phyloP scores from a whole-genome alignment of 2,113 vertebrate genomes.

The Phalacrocorax carbo region DNA sequence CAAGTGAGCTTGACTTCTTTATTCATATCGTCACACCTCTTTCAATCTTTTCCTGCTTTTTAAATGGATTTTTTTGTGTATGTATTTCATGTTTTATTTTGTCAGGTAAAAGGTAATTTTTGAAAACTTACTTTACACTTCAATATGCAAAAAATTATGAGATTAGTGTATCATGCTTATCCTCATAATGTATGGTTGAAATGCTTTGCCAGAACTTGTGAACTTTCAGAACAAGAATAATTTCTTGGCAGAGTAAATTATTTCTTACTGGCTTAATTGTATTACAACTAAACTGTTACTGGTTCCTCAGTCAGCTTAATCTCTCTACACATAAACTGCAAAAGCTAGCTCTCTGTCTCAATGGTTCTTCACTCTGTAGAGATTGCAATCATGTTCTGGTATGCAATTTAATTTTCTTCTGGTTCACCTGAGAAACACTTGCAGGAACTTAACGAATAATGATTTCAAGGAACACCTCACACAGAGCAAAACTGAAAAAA shows the following conservation, averaged over 20 bases:
- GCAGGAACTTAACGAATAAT: not conserved
- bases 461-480: not conserved
- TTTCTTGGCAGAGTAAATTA: not conserved
- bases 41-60: constrained; percentile 67
- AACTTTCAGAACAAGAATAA: not conserved
- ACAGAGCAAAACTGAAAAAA: not conserved
- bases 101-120: constrained; percentile 52
- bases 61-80: constrained; percentile 57
- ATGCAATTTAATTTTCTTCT: not conserved
- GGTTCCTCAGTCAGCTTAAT: not conserved
- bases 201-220: not conserved
- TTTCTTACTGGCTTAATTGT: not conserved
- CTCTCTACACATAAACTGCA: not conserved
- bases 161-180: not conserved
- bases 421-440: not conserved
- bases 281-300: not conserved
- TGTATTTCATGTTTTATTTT: constrained; percentile 57
- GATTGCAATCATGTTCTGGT: not conserved
- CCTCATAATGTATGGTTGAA: not conserved
- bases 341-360: not conserved
- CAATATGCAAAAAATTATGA: not conserved
- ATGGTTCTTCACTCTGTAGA: too few species aligned
- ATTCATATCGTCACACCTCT: constrained; percentile 59
- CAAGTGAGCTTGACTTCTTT: not conserved
- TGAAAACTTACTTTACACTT: not conserved